These are phyloP conservation scores for Drosophila barbarae DNA, from an alignment of 2,888 invertebrate genomes.

Conservation along the genomic window DNA sequence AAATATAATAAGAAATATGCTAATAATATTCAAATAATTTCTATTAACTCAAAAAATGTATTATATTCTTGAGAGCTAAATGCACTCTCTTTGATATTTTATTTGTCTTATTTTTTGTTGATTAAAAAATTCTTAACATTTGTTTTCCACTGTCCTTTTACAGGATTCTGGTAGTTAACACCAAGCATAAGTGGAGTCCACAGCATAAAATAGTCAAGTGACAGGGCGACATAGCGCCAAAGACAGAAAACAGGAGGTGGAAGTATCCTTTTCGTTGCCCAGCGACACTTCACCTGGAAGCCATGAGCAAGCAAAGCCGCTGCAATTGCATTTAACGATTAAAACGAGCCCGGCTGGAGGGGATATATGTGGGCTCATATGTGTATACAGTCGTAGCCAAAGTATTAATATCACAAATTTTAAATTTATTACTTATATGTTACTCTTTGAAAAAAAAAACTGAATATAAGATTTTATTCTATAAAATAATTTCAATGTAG, in stretches of 20 bases:
- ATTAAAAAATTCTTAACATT: neutral
- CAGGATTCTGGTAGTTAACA: conserved; percentile 25
- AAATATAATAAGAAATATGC: neutral
- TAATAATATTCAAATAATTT: neutral
- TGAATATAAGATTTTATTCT: neutral
- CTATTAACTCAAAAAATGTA: neutral
- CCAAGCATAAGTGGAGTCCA: conserved; percentile 16
- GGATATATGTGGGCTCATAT: neutral
- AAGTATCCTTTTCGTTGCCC: conserved; percentile 13
- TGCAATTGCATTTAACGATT: conserved; percentile 69
- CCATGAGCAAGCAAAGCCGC: conserved; percentile 28
- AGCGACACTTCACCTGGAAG: conserved; percentile 48
- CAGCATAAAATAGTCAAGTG: conserved; percentile 33
- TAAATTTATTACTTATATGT: neutral
- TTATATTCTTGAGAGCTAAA: too few species aligned
- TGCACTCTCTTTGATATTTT: too few species aligned
- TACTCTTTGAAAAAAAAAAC: neutral
- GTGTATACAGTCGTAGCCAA: neutral
- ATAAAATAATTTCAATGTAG: neutral
- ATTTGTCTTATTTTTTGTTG: too few species aligned
- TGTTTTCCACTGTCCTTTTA: conserved; percentile 5
- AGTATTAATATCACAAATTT: neutral
- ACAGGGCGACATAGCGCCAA: conserved; percentile 9
- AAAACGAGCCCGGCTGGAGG: conserved; percentile 30
- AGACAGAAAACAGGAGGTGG: neutral